Evolutionary conservation across 64 coral and sea anemone species (phyloP).

Genomic region (Porites australiensis): DNA sequence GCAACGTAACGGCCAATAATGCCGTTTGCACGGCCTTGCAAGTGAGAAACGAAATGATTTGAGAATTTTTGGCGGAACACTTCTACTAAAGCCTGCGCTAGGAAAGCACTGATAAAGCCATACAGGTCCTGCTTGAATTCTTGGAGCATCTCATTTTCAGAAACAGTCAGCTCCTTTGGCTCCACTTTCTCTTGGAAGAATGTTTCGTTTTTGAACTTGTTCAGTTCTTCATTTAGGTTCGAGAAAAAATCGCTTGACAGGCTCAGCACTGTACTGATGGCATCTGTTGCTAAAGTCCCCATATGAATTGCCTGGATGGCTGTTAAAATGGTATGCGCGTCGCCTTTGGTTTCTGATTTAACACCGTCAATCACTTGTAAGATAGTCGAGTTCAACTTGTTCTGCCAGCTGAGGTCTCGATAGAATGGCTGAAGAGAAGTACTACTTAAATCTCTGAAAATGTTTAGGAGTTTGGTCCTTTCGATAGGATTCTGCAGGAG

Average conservation of each 20-base stretch:
- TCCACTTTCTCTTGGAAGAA: not conserved
- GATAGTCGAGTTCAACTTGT: not conserved
- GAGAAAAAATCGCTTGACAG: not conserved
- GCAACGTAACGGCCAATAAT: not conserved
- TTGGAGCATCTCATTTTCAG: not conserved
- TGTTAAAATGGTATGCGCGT: not conserved
- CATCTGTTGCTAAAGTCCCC: not conserved
- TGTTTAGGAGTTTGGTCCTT: not conserved
- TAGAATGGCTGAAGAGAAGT: not conserved
- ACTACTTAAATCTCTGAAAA: not conserved
- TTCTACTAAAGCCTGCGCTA: not conserved
- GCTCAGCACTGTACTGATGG: not conserved
- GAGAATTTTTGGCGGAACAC: not conserved
- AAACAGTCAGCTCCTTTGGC: not conserved
- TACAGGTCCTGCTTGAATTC: not conserved
- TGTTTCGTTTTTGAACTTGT: not conserved
- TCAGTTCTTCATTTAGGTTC: not conserved
- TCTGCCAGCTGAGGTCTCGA: slow-evolving; percentile 16
- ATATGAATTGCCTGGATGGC: not conserved
- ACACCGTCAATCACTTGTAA: not conserved
- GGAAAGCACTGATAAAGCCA: not conserved
- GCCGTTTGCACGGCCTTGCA: not conserved
- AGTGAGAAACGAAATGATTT: not conserved
- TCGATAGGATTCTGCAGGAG: not conserved
- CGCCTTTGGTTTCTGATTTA: slow-evolving; percentile 5